Evolutionary conservation across 2,888 invertebrate genomes (phyloP), one percentile per base, ranked within the genome.

Genomic region (Drosophila nr. fundita): DNA sequence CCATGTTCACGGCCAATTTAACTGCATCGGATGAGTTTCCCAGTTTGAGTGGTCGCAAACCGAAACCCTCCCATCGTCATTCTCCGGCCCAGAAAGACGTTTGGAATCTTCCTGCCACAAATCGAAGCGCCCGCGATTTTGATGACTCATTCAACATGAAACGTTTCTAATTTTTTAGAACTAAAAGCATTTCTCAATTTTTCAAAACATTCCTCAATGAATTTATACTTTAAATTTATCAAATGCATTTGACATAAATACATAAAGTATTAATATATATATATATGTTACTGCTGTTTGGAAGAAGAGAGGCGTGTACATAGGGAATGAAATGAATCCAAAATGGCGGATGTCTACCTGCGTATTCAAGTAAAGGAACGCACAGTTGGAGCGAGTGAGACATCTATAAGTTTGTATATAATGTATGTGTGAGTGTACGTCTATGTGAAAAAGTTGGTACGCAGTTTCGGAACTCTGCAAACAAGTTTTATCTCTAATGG

Each of bases 11-110:
- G 2, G 34, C 49, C 0, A 27, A 54, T 1, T 2, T 77, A 3
- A 36, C 27, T 4, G 36, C 36, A 11, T 2, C 1, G 0, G 18
- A 11, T 2, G 74, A 82, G 0, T 82, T 83, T 30, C 87, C 84
- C 1, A 48, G 27, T 1, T 61, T 83, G n/a, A 65, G 65, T n/a
- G 48, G 18, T 2, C 60, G 66, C 2, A 68, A 38, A 10, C 1
- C 36, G 3, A 78, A 36, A 8, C 3, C 29, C 0, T 2, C 27
- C 0, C 29, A 15, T 2, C 57, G 42, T 11, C 11, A 30, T 2
- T 7, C 21, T 0, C 24, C 18, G 10, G 29, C 27, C 27, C 30
- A 30, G 1, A 48, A 24, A 24, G 27, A n/a, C n/a, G 48, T 32
- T 10, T 75, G 64, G 79, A 52, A 75, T 49, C 45, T 78, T 4